phyloP scores from a whole-genome alignment of 2,797 vertebrate species.

The Sebastes itinus region DNA sequence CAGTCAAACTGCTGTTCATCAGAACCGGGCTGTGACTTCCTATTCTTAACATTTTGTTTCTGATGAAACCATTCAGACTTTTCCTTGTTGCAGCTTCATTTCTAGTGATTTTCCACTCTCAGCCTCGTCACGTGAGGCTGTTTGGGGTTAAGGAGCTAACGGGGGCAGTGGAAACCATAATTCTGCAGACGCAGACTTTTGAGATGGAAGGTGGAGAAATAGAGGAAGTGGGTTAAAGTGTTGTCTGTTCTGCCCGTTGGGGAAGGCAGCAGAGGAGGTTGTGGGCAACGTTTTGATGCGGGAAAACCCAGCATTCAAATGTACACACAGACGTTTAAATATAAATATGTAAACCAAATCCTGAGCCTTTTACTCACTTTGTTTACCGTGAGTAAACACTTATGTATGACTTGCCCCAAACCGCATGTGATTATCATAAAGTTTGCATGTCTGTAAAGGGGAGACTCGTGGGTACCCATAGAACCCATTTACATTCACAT shows the following conservation, averaged over 20 bases:
- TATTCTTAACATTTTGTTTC: neutral
- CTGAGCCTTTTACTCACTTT: neutral
- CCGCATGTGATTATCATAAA: too few species aligned
- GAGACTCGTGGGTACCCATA: too few species aligned
- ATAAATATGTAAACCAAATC: neutral
- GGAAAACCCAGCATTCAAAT: neutral
- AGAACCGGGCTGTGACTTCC: neutral
- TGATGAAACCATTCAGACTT: neutral
- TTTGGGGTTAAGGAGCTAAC: neutral
- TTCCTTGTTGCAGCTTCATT: neutral
- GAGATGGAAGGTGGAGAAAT: neutral
- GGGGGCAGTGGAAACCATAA: neutral
- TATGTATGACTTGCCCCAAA: too few species aligned
- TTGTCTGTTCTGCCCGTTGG: neutral
- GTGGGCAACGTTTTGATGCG: neutral
- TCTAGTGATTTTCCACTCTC: neutral
- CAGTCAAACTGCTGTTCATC: neutral
- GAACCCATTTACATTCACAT: too few species aligned
- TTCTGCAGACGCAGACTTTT: conserved; percentile 8
- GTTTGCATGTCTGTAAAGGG: too few species aligned
- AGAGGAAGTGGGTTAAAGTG: conserved; percentile 7
- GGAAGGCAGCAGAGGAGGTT: neutral
- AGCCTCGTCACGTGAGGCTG: neutral
- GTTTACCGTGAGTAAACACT: too few species aligned
- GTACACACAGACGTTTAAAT: neutral